These are phyloP conservation scores for Trinorchestia longiramus DNA, from an alignment of 1,140 invertebrate species.

Conservation along the genomic window DNA sequence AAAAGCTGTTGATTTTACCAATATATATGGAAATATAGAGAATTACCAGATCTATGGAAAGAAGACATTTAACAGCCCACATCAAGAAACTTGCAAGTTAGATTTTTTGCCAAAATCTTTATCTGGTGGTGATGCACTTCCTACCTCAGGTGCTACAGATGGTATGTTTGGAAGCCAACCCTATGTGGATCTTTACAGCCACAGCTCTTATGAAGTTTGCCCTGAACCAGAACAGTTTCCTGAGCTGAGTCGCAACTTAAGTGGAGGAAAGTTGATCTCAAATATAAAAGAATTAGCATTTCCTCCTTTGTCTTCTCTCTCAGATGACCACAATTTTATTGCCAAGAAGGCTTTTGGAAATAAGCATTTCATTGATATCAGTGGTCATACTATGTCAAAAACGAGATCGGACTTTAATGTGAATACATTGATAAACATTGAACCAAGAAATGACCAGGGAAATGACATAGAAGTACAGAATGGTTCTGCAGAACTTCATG, in stretches of 20 bases:
- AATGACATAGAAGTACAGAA: background rate
- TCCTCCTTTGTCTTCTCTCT: background rate
- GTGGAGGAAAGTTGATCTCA: background rate
- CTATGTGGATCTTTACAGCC: background rate
- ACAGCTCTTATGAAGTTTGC: background rate
- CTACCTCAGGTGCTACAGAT: background rate
- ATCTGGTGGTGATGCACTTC: background rate
- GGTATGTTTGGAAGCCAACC: background rate
- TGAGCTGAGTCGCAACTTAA: background rate
- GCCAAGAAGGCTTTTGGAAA: background rate
- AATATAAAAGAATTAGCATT: background rate
- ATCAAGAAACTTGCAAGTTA: background rate
- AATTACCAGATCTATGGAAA: background rate
- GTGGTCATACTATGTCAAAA: background rate
- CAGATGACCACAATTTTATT: background rate
- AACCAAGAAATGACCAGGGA: background rate
- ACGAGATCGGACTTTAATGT: background rate
- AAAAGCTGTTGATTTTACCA: constrained; percentile 21
- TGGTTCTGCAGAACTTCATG: background rate
- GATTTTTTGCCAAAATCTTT: constrained; percentile 5
- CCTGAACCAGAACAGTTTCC: background rate
- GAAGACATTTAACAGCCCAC: background rate
- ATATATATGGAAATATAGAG: background rate
- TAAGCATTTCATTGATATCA: constrained; percentile 29
- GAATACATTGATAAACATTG: background rate